Conservation (phyloP, 2,888 invertebrate species). For the Ormyrus thymus region DNA sequence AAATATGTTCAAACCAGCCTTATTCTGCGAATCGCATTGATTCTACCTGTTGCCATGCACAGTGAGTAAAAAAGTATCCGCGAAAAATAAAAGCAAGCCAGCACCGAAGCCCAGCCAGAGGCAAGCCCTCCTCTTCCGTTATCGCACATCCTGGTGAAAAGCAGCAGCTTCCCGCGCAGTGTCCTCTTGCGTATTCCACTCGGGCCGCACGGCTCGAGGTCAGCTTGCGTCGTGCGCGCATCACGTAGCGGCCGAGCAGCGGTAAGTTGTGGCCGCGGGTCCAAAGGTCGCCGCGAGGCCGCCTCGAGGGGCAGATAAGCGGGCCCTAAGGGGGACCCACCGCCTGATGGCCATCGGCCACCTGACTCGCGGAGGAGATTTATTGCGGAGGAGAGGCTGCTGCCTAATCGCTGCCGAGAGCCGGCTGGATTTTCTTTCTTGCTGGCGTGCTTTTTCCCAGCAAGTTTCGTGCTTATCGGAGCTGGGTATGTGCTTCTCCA, state of each 20-base stretch:
- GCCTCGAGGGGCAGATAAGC: slow-evolving; percentile 58
- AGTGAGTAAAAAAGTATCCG: too few relatives aligned
- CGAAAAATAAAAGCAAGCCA: too few relatives aligned
- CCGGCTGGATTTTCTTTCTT: too few relatives aligned
- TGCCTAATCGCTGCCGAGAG: too few relatives aligned
- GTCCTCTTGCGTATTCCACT: slow-evolving; percentile 66
- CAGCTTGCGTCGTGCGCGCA: slow-evolving; percentile 65
- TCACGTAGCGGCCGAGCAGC: slow-evolving; percentile 61
- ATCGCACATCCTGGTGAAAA: not conserved
- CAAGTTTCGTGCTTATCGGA: too few relatives aligned
- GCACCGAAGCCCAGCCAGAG: too few relatives aligned
- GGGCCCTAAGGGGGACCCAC: slow-evolving; percentile 64
- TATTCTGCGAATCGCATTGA: too few relatives aligned
- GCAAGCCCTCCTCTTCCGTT: slow-evolving; percentile 8
- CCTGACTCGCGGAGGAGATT: slow-evolving; percentile 71
- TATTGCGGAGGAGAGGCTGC: slow-evolving; percentile 67
- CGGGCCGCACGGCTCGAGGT: slow-evolving; percentile 58
- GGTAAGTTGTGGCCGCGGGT: slow-evolving; percentile 71
- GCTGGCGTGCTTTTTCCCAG: too few relatives aligned
- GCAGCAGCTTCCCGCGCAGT: slow-evolving; percentile 22
- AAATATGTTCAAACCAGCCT: too few relatives aligned
- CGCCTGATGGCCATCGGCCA: slow-evolving; percentile 74
- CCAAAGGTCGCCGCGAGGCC: slow-evolving; percentile 71
- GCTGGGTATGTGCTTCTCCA: too few relatives aligned
- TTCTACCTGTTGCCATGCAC: too few relatives aligned